Conservation (phyloP, 1,140 invertebrate species). For the Drosophila burlai region DNA sequence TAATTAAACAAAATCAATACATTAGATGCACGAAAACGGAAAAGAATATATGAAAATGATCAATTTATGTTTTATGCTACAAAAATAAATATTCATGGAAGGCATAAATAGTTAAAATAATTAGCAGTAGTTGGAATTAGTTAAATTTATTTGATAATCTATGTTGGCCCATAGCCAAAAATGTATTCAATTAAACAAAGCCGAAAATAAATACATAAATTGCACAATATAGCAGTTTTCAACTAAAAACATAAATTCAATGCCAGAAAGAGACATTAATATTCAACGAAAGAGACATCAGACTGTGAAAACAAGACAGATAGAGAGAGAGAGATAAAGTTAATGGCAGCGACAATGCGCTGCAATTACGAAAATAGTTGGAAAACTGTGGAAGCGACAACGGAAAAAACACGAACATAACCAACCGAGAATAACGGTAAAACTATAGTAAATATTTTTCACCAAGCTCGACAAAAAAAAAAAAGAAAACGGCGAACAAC, state of each 20-base stretch:
- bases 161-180: not conserved
- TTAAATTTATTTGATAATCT: not conserved
- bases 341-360: constrained; percentile 52
- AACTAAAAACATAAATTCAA: constrained; percentile 35
- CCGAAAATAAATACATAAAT: constrained; percentile 44
- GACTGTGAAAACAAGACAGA: not conserved
- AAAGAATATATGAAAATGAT: too few relatives aligned
- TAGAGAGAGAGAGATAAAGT: constrained; percentile 4
- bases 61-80: not conserved
- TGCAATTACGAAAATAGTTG: constrained; percentile 56
- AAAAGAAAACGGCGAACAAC: constrained; percentile 3
- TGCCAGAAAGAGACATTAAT: constrained; percentile 25
- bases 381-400: constrained; percentile 51
- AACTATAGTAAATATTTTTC: constrained; percentile 56
- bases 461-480: constrained; percentile 8
- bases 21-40: too few relatives aligned
- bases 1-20: too few relatives aligned
- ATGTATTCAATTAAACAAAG: constrained; percentile 22
- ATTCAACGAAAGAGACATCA: constrained; percentile 1
- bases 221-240: constrained; percentile 5
- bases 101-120: not conserved
- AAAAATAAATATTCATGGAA: not conserved
- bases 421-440: constrained; percentile 55
- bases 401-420: constrained; percentile 72
- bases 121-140: not conserved